phyloP scores from a whole-genome alignment of 2,888 invertebrate genomes.

The Eupithecia vulgata region DNA sequence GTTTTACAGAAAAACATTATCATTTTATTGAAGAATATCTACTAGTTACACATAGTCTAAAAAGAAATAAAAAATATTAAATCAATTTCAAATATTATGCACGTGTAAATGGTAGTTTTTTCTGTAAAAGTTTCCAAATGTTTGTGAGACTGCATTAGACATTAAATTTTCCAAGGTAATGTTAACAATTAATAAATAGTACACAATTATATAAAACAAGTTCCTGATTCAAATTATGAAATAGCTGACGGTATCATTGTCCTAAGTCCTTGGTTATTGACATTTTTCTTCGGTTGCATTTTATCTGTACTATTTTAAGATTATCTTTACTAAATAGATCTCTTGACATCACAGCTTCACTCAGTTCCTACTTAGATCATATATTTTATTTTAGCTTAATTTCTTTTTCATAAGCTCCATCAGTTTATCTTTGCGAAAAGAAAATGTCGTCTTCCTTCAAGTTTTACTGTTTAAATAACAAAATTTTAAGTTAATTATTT shows the following conservation, averaged over 20 bases:
- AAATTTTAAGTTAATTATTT: slow-evolving; percentile 55
- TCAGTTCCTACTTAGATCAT: slow-evolving; percentile 83
- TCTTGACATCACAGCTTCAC: slow-evolving; percentile 76
- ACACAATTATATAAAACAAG: slow-evolving; percentile 42
- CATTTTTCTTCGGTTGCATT: slow-evolving; percentile 69
- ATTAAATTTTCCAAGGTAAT: slow-evolving; percentile 39
- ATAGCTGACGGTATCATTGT: slow-evolving; percentile 31
- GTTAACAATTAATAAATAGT: slow-evolving; percentile 36
- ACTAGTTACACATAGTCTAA: slow-evolving; percentile 18
- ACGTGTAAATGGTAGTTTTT: slow-evolving; percentile 38
- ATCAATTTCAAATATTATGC: slow-evolving; percentile 32
- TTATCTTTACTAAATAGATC: slow-evolving; percentile 66
- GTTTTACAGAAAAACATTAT: slow-evolving; percentile 20
- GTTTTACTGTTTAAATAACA: slow-evolving; percentile 48
- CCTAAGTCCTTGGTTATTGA: slow-evolving; percentile 23
- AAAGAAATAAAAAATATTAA: slow-evolving; percentile 22
- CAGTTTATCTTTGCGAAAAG: slow-evolving; percentile 48
- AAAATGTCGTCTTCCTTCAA: slow-evolving; percentile 73
- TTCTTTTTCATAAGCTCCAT: slow-evolving; percentile 52
- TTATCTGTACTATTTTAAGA: slow-evolving; percentile 64
- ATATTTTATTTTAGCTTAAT: slow-evolving; percentile 71
- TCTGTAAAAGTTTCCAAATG: slow-evolving; percentile 42
- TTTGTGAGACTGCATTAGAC: slow-evolving; percentile 46
- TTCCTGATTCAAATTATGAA: slow-evolving; percentile 44
- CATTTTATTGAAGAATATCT: slow-evolving; percentile 13